Conservation (phyloP, 2,113 vertebrate species). For the Osmerus mordax region DNA sequence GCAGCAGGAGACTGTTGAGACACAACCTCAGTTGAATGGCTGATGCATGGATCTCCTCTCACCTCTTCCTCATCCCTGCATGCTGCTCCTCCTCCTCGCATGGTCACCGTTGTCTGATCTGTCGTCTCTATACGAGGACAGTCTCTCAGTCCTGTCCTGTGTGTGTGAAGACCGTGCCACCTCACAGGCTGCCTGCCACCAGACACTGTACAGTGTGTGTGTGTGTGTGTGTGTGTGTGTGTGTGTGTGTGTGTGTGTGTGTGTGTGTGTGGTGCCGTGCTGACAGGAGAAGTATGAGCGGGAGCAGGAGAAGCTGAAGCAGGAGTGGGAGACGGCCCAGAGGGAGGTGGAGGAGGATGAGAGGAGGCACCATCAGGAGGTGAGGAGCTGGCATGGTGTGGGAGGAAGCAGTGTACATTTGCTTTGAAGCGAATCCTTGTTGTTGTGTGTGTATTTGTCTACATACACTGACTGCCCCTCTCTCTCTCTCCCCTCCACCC, state of each 20-base stretch:
- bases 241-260: constrained; percentile 46
- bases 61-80: too few relatives aligned
- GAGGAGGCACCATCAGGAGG: constrained; percentile 93
- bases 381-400: constrained; percentile 45
- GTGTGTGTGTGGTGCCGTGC: constrained; percentile 56
- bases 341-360: constrained; percentile 95
- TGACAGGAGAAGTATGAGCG: constrained; percentile 88
- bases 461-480: neutral
- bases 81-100: too few relatives aligned
- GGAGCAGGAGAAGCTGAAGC: constrained; percentile 93
- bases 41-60: neutral
- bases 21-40: neutral
- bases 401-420: too few relatives aligned
- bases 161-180: too few relatives aligned
- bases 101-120: too few relatives aligned
- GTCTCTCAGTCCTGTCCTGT: too few relatives aligned
- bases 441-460: neutral
- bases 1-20: neutral
- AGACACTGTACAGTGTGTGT: too few relatives aligned
- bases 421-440: neutral
- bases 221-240: too few relatives aligned
- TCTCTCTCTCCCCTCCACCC: neutral
- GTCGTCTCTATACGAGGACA: too few relatives aligned
- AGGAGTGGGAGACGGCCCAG: constrained; percentile 96
- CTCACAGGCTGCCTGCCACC: too few relatives aligned